These are phyloP conservation scores for Mus spretus DNA, from an alignment of 2,797 vertebrate genomes.

Conservation along the genomic window DNA sequence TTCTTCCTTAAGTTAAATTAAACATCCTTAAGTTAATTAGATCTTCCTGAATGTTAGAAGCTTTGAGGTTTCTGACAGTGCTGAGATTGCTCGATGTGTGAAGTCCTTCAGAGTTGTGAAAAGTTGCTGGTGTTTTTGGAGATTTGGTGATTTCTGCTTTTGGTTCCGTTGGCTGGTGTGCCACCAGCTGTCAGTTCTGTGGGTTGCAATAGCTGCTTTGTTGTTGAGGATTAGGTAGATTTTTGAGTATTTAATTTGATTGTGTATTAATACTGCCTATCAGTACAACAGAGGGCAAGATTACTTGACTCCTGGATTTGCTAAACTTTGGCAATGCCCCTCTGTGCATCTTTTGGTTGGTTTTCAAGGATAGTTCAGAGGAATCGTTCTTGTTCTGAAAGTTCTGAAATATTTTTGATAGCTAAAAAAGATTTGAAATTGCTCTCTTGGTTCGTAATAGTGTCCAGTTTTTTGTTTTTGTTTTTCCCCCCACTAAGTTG, in stretches of 20 bases:
- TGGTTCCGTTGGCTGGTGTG: constrained; percentile 19
- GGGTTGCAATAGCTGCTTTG: constrained; percentile 11
- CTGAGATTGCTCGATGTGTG: background rate
- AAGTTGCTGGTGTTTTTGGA: constrained; percentile 40
- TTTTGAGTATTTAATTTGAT: constrained; percentile 25
- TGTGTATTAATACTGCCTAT: background rate
- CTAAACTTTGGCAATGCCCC: background rate
- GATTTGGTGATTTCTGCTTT: constrained; percentile 6
- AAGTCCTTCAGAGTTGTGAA: constrained; percentile 42
- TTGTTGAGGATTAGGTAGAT: background rate
- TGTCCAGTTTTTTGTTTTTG: background rate
- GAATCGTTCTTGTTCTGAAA: constrained; percentile 35
- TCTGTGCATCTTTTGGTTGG: background rate
- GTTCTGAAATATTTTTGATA: constrained; percentile 30
- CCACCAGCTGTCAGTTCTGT: constrained; percentile 53
- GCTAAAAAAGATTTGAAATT: constrained; percentile 58
- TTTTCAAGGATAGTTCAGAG: constrained; percentile 29
- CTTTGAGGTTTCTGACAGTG: constrained; percentile 10
- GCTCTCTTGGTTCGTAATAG: background rate
- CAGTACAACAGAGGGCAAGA: background rate
- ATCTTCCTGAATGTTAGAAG: constrained; percentile 31
- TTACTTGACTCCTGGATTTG: background rate
- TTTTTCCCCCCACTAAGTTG: background rate
- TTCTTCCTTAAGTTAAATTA: constrained; percentile 46
- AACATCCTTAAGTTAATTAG: constrained; percentile 35